Evolutionary conservation across 1,140 invertebrate genomes (phyloP), one percentile per base, ranked within the genome.

Genomic region (Nasonia longicornis): DNA sequence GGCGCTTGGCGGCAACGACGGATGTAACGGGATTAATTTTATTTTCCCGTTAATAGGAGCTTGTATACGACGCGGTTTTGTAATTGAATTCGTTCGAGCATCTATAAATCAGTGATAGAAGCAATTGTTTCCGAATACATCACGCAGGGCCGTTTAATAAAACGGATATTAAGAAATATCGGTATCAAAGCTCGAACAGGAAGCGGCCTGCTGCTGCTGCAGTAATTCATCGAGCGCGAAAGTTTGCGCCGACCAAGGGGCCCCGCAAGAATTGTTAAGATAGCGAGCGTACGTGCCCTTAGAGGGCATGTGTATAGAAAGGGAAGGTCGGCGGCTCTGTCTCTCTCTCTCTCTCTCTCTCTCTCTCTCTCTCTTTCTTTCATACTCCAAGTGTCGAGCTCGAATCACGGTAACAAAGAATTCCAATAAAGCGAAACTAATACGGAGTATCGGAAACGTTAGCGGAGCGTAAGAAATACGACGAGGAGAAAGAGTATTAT

Each of bases 351-450:
- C 14, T 20, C 16, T 20, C 52, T 58, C 16, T 26, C 26, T 26
- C 35, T 38, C 35, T 38, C 35, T 38, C 35, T 42, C 7, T 58
- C 52, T 58, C 16, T n/a, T 7, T n/a, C 20, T n/a, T 20, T 58
- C 20, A 6, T n/a, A 58, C 52, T 58, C 52, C 52, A 63, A 63
- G 69, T 64, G 69, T 79, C 69, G 29, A 64, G 52, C 38, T 66
- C 7, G 22, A 76, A 77, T 77, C 58, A 45, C 58, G 77, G 31
- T 52, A 63, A 76, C 81, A 79, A 84, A 82, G 81, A 84, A 79
- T 75, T 84, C 82, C 81, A 84, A 84, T 84, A 83, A 83, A 79
- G 79, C 69, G 83, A 79, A 79, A 81, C 79, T 82, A 82, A 82
- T 81, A 73, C 70, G 48, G 67, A 84, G 82, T 84, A 84, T 84